These are phyloP conservation scores for Macrosiphum euphorbiae DNA, from an alignment of 2,888 invertebrate species.

Conservation along the genomic window DNA sequence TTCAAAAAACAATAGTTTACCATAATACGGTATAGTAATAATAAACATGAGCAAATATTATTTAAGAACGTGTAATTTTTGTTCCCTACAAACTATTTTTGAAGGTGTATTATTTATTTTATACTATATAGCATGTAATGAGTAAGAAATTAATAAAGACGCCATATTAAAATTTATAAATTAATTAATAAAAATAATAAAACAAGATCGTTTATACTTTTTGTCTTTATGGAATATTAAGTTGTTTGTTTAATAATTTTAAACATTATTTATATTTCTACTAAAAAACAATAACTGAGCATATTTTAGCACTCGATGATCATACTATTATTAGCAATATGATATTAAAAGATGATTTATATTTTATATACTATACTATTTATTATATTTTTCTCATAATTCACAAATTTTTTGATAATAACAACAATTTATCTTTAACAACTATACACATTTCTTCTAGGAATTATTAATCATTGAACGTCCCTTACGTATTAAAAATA, in stretches of 20 bases:
- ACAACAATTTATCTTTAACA: background rate
- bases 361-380: background rate
- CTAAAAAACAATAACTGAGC: background rate
- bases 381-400: background rate
- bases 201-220: background rate
- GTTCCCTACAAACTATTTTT: background rate
- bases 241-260: background rate
- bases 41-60: background rate
- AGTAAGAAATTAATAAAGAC: background rate
- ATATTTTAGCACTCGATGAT: background rate
- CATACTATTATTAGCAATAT: background rate
- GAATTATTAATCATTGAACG: background rate
- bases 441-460: background rate
- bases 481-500: background rate
- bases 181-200: background rate
- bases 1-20: background rate
- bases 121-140: background rate
- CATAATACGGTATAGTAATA: background rate
- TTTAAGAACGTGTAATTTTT: background rate
- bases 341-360: background rate
- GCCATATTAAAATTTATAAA: background rate
- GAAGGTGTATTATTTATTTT: background rate
- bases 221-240: background rate
- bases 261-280: background rate
- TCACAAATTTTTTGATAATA: background rate